A percentile compares a stretch with the other conserved stretches of the same genome.
Evolutionary conservation across 2,113 vertebrate species (phyloP).

Genomic region (Bambusicola thoracicus): DNA sequence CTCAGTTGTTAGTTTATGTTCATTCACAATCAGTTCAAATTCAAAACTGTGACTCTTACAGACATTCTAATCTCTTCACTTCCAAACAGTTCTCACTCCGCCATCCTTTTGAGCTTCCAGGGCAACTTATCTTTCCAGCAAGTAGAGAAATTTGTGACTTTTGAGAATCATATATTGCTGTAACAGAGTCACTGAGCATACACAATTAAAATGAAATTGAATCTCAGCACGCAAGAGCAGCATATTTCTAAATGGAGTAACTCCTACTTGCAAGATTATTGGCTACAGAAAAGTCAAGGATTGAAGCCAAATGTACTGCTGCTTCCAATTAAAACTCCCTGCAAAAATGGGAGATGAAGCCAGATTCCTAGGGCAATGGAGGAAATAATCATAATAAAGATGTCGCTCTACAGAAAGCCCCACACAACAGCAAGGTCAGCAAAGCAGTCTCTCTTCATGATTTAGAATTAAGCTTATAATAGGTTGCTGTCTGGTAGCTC

Average conservation of each 20-base stretch:
- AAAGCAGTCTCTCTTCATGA: background rate
- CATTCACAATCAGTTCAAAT: background rate
- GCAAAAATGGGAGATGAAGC: background rate
- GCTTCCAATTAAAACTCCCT: background rate
- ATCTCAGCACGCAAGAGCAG: background rate
- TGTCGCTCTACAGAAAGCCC: background rate
- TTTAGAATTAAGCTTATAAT: slow-evolving; percentile 18
- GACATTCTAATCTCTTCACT: background rate
- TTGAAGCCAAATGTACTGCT: background rate
- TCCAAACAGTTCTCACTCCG: background rate
- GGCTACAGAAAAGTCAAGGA: background rate
- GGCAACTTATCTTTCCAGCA: background rate
- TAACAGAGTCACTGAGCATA: background rate
- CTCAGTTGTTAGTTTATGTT: background rate
- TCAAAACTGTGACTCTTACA: background rate
- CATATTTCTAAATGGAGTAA: background rate
- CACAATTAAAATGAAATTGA: background rate
- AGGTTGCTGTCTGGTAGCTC: background rate
- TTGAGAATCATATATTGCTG: background rate
- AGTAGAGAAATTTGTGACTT: background rate
- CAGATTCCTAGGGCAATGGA: background rate
- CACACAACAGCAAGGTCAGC: slow-evolving; percentile 7
- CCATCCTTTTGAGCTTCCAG: background rate
- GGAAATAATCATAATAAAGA: background rate
- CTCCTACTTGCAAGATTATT: background rate